Evolutionary conservation across 2,888 invertebrate species (phyloP).

Genomic region (Encarsia formosa): DNA sequence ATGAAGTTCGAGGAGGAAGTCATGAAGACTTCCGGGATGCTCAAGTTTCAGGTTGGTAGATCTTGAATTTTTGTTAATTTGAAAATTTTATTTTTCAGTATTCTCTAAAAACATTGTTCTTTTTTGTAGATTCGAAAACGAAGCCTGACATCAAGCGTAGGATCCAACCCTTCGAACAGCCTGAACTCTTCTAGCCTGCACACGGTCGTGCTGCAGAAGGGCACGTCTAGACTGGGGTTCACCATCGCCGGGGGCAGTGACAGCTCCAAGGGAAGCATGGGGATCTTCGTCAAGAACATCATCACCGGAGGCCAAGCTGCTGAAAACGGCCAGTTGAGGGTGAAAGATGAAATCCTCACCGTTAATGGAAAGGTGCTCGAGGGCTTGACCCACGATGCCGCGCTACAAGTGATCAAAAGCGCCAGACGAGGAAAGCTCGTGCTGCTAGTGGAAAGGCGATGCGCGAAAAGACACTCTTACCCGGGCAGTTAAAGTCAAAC

Average conservation of each 20-base stretch:
- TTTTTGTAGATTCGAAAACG: slow-evolving; percentile 36
- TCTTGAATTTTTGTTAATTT: no score
- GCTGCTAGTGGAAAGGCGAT: slow-evolving; percentile 54
- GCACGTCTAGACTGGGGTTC: slow-evolving; percentile 61
- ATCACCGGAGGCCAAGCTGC: slow-evolving; percentile 60
- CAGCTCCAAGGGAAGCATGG: slow-evolving; percentile 59
- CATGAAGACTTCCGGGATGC: slow-evolving; percentile 50
- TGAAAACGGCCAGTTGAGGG: slow-evolving; percentile 57
- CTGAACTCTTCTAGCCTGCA: slow-evolving; percentile 42
- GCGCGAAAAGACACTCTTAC: no score
- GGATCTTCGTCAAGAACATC: slow-evolving; percentile 62
- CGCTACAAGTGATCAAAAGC: slow-evolving; percentile 59
- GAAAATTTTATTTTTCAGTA: no score
- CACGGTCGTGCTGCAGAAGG: slow-evolving; percentile 56
- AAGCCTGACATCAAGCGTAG: slow-evolving; percentile 24
- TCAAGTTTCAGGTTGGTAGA: slow-evolving; percentile 48
- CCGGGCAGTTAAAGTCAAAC: no score
- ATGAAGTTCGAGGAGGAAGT: slow-evolving; percentile 26
- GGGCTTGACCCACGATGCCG: slow-evolving; percentile 59
- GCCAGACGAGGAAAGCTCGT: slow-evolving; percentile 59
- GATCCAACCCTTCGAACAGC: slow-evolving; percentile 33
- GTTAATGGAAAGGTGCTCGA: slow-evolving; percentile 58
- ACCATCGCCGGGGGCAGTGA: slow-evolving; percentile 64
- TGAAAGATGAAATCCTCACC: slow-evolving; percentile 62
- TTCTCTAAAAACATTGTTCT: no score